Evolutionary conservation across 2,113 vertebrate genomes (phyloP), one percentile per base, ranked within the genome.

Genomic region (Lutjanus erythropterus): DNA sequence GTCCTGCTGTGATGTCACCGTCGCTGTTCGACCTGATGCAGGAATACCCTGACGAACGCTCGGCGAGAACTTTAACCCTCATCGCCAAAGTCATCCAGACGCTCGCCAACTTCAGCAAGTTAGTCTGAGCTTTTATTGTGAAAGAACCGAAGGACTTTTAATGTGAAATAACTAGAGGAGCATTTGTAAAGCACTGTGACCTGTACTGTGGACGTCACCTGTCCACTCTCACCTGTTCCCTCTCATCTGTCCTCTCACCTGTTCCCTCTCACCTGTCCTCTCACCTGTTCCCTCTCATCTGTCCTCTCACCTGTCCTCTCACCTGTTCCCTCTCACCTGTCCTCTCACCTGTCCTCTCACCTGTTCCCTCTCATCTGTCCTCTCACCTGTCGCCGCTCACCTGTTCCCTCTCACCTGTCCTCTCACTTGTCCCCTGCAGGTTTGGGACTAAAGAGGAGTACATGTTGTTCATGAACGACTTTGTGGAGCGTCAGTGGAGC

Each of bases 401-500:
- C 23, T 41, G 4, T 42, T 0, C 37, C 37, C 14, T 42, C 5
- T 37, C 37, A 29, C 35, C 18, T 49, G 27, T 42, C 18, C 2
- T 19, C 1, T 62, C 5, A 25, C 29, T 14, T 50, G 53, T 60
- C 4, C 5, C 33, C 33, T 41, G 16, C 80, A 99, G 98, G 95
- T 99, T 99, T 44, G 98, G 98, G 81, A 97, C 96, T 87, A 99
- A 99, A 80, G 97, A 99, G 68, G 98, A 99, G 60, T 99, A 99
- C 94, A 99, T 99, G 98, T 95, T 97, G n/a, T 99, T 99, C 75
- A 99, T 99, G 98, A 99, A 99, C 80, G 97, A 97, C 92, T 99
- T 99, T 70, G 92, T 99, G 93, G 98, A 99, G 86, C 97, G 96
- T 0, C 97, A 99, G 81, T 98, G 97, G 97, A 98, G 97, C 85